Percentiles rank a stretch among this genome's conserved stretches.
phyloP scores from a whole-genome alignment of 2,797 vertebrate genomes.

The Eospalax fontanierii region DNA sequence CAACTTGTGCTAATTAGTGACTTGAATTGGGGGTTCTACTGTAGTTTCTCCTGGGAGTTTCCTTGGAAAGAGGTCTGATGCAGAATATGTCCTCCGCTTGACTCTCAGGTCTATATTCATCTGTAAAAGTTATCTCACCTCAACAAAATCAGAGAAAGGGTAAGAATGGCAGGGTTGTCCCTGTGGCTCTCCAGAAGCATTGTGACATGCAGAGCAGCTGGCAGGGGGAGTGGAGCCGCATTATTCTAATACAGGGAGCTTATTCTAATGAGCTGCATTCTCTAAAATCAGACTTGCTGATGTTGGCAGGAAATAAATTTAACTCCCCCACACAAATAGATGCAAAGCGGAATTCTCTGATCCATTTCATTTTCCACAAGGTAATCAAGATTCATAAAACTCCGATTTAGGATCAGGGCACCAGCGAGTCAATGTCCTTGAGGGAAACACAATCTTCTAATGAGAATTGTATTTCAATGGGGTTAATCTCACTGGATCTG shows the following conservation, averaged over 20 bases:
- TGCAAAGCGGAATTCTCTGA: conserved; percentile 79
- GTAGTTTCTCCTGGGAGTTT: not conserved
- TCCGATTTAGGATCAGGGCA: conserved; percentile 76
- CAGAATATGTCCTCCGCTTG: not conserved
- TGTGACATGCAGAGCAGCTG: conserved; percentile 73
- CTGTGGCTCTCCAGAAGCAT: conserved; percentile 24
- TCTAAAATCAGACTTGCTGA: conserved; percentile 85
- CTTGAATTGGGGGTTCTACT: not conserved
- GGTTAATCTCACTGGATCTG: conserved; percentile 75
- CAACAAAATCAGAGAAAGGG: not conserved
- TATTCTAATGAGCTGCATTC: conserved; percentile 84
- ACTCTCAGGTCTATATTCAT: not conserved
- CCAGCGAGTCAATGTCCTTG: conserved; percentile 72
- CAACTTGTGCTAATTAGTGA: not conserved
- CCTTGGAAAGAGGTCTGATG: not conserved
- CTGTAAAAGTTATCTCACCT: not conserved
- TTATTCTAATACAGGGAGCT: conserved; percentile 81
- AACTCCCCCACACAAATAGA: conserved; percentile 85
- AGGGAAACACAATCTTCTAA: conserved; percentile 77
- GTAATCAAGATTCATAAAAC: conserved; percentile 85
- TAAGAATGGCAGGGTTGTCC: not conserved
- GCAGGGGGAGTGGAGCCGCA: conserved; percentile 58
- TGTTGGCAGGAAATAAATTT: conserved; percentile 86
- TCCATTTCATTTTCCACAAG: conserved; percentile 82
- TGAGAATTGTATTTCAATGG: conserved; percentile 71